Conservation (phyloP, 2,113 vertebrate species). For the Pituophis catenifer region DNA sequence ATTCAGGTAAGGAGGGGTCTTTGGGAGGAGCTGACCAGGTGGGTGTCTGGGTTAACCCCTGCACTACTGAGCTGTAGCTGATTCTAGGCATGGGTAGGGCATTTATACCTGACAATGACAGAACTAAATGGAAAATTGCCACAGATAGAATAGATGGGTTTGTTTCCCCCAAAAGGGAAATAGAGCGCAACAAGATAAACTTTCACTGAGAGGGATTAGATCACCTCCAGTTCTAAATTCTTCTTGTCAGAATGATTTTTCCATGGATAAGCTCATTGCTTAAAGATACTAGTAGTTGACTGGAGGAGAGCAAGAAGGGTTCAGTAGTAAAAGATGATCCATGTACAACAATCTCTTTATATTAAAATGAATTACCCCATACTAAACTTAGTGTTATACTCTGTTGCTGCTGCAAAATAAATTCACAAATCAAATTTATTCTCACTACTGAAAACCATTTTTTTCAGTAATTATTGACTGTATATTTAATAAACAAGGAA, state of each 20-base stretch:
- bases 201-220: neutral
- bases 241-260: neutral
- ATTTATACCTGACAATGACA: no score
- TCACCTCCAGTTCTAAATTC: neutral
- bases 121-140: neutral
- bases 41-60: no score
- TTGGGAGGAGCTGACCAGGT: no score
- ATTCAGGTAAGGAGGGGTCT: no score
- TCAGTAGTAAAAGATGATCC: neutral
- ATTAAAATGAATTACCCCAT: neutral
- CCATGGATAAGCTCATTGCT: neutral
- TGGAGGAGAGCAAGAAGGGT: neutral
- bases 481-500: constrained; percentile 1
- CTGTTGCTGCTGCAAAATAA: constrained; percentile 19
- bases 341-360: neutral
- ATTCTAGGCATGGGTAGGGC: no score
- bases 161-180: neutral
- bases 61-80: no score
- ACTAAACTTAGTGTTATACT: constrained; percentile 8
- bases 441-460: constrained; percentile 3
- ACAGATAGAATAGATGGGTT: neutral
- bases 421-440: constrained; percentile 13
- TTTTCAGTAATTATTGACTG: constrained; percentile 24
- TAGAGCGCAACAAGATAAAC: neutral
- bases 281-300: neutral